phyloP scores from a whole-genome alignment of 2,797 vertebrate species.

The Salarias fasciatus region DNA sequence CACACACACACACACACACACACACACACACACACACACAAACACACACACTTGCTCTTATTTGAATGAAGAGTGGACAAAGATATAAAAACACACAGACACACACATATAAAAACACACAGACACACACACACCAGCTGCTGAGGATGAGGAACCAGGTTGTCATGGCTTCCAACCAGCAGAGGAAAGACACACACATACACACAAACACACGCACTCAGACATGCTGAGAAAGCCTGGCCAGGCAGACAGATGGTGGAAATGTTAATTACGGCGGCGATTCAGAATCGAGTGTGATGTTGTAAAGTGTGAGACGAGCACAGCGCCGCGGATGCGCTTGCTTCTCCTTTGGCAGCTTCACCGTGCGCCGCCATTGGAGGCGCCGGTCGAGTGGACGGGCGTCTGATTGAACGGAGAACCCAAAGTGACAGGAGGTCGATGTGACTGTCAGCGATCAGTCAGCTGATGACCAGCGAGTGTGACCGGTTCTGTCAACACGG shows the following conservation, averaged over 20 bases:
- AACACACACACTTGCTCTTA: slow-evolving; percentile 26
- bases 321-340: slow-evolving; percentile 5
- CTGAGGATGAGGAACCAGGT: slow-evolving; percentile 37
- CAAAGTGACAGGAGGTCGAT: slow-evolving; percentile 19
- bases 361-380: too few relatives aligned
- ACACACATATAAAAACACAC: slow-evolving; percentile 9
- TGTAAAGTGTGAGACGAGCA: slow-evolving; percentile 15
- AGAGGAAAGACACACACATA: too few relatives aligned
- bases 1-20: slow-evolving; percentile 8
- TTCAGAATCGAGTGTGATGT: slow-evolving; percentile 25
- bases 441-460: not conserved
- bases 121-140: slow-evolving; percentile 16
- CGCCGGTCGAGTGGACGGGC: not conserved
- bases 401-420: slow-evolving; percentile 10
- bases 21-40: slow-evolving; percentile 6
- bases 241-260: slow-evolving; percentile 49
- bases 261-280: slow-evolving; percentile 36
- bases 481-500: not conserved
- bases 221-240: not conserved
- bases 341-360: too few relatives aligned
- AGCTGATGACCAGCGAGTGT: too few relatives aligned
- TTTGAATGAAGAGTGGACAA: too few relatives aligned
- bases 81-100: too few relatives aligned
- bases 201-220: too few relatives aligned
- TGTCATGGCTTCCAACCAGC: slow-evolving; percentile 40